A percentile compares a stretch with the other conserved stretches of the same genome.
Evolutionary conservation across 2,888 invertebrate species (phyloP).

Genomic region (Uloborus plumipes): DNA sequence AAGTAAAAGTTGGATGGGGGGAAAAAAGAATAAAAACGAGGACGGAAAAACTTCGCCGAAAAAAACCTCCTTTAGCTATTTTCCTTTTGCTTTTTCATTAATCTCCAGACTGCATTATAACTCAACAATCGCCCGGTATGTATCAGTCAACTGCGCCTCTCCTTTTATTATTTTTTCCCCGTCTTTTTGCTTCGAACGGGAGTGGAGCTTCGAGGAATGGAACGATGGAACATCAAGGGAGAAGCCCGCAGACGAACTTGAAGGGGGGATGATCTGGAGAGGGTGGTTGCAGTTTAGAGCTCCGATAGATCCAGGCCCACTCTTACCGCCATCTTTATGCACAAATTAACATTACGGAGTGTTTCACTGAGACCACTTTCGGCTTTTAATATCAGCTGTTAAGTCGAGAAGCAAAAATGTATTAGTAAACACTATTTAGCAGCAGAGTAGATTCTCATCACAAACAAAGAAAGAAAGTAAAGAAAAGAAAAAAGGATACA

Average conservation of each 20-base stretch:
- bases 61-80: slow-evolving; percentile 29
- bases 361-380: too few relatives aligned
- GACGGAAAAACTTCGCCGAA: slow-evolving; percentile 3
- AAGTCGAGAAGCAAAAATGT: too few relatives aligned
- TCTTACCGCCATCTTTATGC: too few relatives aligned
- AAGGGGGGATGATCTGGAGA: not conserved
- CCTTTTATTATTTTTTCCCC: slow-evolving; percentile 17
- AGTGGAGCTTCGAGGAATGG: too few relatives aligned
- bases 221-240: not conserved
- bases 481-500: too few relatives aligned
- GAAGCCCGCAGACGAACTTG: slow-evolving; percentile 7
- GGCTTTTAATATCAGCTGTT: too few relatives aligned
- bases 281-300: not conserved
- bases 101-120: slow-evolving; percentile 62
- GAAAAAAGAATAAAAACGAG: not conserved
- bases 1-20: slow-evolving; percentile 19
- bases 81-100: slow-evolving; percentile 63
- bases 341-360: too few relatives aligned
- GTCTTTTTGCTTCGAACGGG: slow-evolving; percentile 12
- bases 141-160: slow-evolving; percentile 40
- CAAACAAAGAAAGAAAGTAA: too few relatives aligned
- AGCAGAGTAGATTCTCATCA: too few relatives aligned
- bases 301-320: too few relatives aligned
- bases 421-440: too few relatives aligned
- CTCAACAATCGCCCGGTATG: slow-evolving; percentile 61